Conservation (phyloP, 1,140 invertebrate species). For the Oncopodura yosiiana region DNA sequence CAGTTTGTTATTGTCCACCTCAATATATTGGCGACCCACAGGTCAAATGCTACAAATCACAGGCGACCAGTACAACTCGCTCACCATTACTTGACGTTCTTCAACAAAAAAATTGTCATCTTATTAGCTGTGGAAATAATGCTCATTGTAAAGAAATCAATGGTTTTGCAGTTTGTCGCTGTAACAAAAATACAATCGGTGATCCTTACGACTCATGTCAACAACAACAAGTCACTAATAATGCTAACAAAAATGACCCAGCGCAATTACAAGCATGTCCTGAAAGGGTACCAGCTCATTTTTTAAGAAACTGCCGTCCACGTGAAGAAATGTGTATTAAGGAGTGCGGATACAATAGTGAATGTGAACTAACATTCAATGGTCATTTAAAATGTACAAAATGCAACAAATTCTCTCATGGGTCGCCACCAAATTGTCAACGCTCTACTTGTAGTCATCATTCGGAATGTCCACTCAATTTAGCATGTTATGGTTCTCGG, state of each 20-base stretch:
- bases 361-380: constrained; percentile 60
- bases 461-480: constrained; percentile 59
- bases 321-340: constrained; percentile 63
- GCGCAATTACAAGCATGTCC: too few relatives aligned
- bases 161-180: constrained; percentile 59
- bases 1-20: too few relatives aligned
- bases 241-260: too few relatives aligned
- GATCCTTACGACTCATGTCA: constrained; percentile 68
- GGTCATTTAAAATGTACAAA: constrained; percentile 61
- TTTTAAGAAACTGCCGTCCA: constrained; percentile 65
- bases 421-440: constrained; percentile 67
- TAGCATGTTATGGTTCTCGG: constrained; percentile 64
- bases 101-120: too few relatives aligned
- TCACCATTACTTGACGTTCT: too few relatives aligned
- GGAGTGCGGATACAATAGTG: constrained; percentile 58
- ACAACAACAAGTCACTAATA: too few relatives aligned
- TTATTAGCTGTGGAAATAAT: constrained; percentile 59
- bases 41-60: too few relatives aligned
- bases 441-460: constrained; percentile 60
- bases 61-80: too few relatives aligned
- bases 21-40: too few relatives aligned
- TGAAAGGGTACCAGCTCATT: too few relatives aligned
- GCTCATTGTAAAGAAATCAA: constrained; percentile 60
- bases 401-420: constrained; percentile 55
- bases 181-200: constrained; percentile 58